A percentile compares a stretch with the other conserved stretches of the same genome.
Conservation (phyloP, 2,113 vertebrate genomes). For the Strix aluco region DNA sequence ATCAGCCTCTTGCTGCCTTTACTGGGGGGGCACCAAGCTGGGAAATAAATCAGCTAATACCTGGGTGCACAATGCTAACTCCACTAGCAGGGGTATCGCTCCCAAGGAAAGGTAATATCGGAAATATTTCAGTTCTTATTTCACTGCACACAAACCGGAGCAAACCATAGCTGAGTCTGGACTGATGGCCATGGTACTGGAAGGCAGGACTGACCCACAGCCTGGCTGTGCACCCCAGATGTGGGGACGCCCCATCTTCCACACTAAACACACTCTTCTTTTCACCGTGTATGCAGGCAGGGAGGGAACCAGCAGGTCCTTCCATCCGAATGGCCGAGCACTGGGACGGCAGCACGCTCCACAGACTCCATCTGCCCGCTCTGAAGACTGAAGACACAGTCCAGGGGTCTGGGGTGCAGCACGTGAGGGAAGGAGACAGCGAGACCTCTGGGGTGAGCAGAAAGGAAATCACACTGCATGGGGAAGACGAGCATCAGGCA, state of each 20-base stretch:
- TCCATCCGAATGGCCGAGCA: fast-evolving
- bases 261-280: background rate
- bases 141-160: background rate
- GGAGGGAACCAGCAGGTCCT: background rate
- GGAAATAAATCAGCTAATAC: background rate
- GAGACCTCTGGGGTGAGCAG: background rate
- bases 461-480: background rate
- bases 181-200: fast-evolving
- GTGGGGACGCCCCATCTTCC: background rate
- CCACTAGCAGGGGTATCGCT: background rate
- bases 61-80: background rate
- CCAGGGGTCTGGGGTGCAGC: background rate
- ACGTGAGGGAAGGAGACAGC: background rate
- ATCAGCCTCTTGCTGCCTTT: background rate
- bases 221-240: too few relatives aligned
- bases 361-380: fast-evolving
- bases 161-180: background rate
- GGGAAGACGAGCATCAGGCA: background rate
- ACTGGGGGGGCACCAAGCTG: background rate
- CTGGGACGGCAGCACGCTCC: fast-evolving
- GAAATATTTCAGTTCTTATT: background rate
- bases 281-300: fast-evolving
- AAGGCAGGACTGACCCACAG: background rate
- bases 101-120: fast-evolving
- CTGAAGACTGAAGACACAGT: background rate